A percentile compares a stretch with the other conserved stretches of the same genome.
These are phyloP conservation scores for Muscicapa comitata DNA, from an alignment of 2,797 vertebrate genomes.

Conservation along the genomic window DNA sequence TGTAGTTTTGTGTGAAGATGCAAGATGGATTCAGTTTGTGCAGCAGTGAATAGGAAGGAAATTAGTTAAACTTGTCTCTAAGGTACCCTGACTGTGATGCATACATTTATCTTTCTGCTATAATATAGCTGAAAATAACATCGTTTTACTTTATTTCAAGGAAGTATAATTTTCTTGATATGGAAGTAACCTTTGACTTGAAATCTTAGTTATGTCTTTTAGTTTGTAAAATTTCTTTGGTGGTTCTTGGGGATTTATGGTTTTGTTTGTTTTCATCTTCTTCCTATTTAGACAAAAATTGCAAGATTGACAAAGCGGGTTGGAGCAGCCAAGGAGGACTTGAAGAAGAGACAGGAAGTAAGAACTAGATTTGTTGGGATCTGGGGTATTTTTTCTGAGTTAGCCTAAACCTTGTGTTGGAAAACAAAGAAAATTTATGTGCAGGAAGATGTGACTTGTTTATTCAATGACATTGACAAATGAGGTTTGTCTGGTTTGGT, in stretches of 20 bases:
- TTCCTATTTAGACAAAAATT: slow-evolving; percentile 86
- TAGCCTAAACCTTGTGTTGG: not conserved
- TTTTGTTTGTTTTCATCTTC: not conserved
- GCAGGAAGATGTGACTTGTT: not conserved
- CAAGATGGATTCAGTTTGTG: not conserved
- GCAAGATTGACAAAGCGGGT: slow-evolving; percentile 90
- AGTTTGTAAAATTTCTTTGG: not conserved
- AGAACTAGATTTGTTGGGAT: not conserved
- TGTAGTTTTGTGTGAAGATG: not conserved
- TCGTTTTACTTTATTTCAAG: not conserved
- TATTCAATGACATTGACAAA: not conserved
- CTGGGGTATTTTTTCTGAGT: not conserved
- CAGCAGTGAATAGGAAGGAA: not conserved
- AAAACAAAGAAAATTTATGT: not conserved
- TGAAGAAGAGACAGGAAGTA: slow-evolving; percentile 88
- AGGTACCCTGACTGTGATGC: not conserved
- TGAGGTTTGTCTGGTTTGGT: not conserved
- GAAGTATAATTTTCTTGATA: not conserved
- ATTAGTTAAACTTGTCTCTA: not conserved
- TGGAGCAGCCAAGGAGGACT: slow-evolving; percentile 89
- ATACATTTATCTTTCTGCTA: not conserved
- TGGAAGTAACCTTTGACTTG: not conserved
- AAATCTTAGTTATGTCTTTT: not conserved
- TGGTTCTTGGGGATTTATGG: not conserved
- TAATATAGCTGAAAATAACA: not conserved